Percentiles rank a stretch among this genome's conserved stretches.
phyloP scores from a whole-genome alignment of 1,140 invertebrate genomes.

The Anastrepha obliqua region DNA sequence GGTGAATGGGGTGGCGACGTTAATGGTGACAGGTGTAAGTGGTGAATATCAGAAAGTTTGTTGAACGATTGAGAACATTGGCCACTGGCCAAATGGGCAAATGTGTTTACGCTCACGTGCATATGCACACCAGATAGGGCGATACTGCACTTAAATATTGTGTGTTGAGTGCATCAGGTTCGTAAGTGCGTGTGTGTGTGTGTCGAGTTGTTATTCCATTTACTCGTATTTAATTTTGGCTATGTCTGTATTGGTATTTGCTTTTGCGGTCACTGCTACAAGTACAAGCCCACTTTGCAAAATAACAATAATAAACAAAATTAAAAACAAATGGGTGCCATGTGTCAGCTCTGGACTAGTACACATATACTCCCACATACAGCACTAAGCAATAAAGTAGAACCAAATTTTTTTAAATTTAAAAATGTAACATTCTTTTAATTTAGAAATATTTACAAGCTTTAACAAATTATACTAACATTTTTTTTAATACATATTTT shows the following conservation, averaged over 20 bases:
- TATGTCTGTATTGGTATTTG: conserved; percentile 5
- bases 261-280: background rate
- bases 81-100: no score
- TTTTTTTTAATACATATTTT: no score
- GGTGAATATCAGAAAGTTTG: background rate
- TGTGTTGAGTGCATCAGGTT: background rate
- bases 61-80: background rate
- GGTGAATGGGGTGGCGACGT: background rate
- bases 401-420: no score
- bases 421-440: no score
- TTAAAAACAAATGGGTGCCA: background rate
- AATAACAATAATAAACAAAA: background rate
- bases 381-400: no score
- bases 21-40: background rate
- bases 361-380: no score
- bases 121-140: background rate
- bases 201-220: background rate
- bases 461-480: no score
- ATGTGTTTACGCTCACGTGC: no score
- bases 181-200: background rate
- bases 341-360: background rate
- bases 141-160: conserved; percentile 7
- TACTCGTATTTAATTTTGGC: background rate
- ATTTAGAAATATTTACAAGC: no score
- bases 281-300: background rate